Conservation (phyloP, 2,797 vertebrate species). For the Heterohyrax brucei region DNA sequence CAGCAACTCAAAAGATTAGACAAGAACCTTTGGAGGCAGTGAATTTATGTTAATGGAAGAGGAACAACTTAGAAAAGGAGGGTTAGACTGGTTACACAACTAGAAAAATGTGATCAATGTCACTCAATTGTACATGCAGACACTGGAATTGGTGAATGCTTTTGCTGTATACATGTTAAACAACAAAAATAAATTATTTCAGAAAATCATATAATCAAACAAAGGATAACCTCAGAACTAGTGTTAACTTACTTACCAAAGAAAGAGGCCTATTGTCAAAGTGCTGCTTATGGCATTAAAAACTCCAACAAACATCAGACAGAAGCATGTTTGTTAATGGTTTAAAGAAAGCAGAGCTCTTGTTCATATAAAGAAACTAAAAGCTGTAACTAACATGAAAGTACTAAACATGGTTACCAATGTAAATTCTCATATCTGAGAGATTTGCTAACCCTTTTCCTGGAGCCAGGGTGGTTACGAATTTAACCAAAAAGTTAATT, state of each 20-base stretch:
- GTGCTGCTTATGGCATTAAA: constrained; percentile 18
- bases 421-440: constrained; percentile 3
- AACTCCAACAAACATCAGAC: constrained; percentile 62
- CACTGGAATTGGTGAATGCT: not conserved
- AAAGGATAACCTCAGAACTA: constrained; percentile 12
- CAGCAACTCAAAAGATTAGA: not conserved
- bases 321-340: not conserved
- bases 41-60: not conserved
- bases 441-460: constrained; percentile 11
- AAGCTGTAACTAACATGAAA: constrained; percentile 54
- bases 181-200: not conserved
- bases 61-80: not conserved
- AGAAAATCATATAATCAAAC: not conserved
- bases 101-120: not conserved
- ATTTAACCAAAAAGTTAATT: too few species aligned
- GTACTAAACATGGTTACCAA: constrained; percentile 15
- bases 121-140: not conserved
- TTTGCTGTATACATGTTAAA: not conserved
- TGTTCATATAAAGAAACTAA: constrained; percentile 19
- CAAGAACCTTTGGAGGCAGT: not conserved
- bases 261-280: not conserved
- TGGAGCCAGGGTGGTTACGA: not conserved
- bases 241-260: constrained; percentile 39
- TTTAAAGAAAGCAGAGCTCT: constrained; percentile 26
- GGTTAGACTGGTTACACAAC: not conserved